Conservation (phyloP, 2,888 invertebrate genomes). For the Cryptocheilus praepositus region DNA sequence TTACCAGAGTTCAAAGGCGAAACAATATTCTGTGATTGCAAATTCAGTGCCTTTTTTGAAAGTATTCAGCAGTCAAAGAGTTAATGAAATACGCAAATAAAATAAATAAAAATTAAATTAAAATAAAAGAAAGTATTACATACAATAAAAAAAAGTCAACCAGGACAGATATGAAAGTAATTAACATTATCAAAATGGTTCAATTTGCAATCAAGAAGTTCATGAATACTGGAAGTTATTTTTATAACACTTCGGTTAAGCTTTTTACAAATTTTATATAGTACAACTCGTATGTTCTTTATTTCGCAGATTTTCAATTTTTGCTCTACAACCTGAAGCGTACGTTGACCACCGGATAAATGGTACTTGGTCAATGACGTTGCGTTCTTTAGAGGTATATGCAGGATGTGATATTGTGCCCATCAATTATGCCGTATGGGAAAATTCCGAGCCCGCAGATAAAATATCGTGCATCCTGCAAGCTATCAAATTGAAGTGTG, state of each 20-base stretch:
- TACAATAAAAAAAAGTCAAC: too few species aligned
- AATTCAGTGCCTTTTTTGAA: too few species aligned
- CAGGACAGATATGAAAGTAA: too few species aligned
- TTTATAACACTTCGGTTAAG: background rate
- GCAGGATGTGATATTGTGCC: constrained; percentile 77
- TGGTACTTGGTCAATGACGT: constrained; percentile 76
- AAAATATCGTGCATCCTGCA: constrained; percentile 81
- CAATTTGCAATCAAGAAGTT: too few species aligned
- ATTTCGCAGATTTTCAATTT: constrained; percentile 78
- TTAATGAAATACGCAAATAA: too few species aligned
- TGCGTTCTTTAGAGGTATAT: constrained; percentile 78
- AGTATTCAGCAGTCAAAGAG: too few species aligned
- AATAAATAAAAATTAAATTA: too few species aligned
- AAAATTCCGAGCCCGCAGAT: constrained; percentile 77
- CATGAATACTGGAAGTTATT: background rate
- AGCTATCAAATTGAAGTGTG: constrained; percentile 77
- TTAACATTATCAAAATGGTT: too few species aligned
- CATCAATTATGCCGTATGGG: constrained; percentile 78
- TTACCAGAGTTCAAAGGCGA: too few species aligned
- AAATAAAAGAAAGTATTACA: too few species aligned
- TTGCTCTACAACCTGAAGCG: constrained; percentile 76
- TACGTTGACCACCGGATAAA: constrained; percentile 78
- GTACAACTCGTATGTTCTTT: constrained; percentile 27
- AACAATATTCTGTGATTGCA: too few species aligned
- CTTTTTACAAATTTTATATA: too few species aligned